Conservation (phyloP, 2,113 vertebrate genomes). For the Tachuris rubrigastra region DNA sequence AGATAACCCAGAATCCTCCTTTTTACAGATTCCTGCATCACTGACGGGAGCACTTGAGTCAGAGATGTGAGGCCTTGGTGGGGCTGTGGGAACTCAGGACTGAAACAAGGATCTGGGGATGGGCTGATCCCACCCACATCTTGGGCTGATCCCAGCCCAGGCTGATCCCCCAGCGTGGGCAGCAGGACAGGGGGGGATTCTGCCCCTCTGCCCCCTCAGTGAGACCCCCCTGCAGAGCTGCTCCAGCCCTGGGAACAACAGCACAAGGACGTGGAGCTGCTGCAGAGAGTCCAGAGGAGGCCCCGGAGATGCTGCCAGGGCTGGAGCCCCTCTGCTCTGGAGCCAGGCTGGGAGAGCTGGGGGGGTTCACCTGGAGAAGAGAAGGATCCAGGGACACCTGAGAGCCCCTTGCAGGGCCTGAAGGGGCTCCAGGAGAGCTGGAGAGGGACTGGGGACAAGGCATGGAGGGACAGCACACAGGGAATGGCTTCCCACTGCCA, state of each 20-base stretch:
- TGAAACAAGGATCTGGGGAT: background rate
- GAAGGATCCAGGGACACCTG: background rate
- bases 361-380: background rate
- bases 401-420: background rate
- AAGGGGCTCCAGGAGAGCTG: background rate
- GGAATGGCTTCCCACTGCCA: background rate
- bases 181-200: background rate
- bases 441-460: background rate
- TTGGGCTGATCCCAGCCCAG: background rate
- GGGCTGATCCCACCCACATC: background rate
- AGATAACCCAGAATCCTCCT: background rate
- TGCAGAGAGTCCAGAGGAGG: background rate
- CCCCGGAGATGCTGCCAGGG: background rate
- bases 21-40: background rate
- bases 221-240: background rate
- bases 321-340: background rate
- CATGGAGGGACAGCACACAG: background rate
- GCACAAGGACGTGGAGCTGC: background rate
- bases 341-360: background rate
- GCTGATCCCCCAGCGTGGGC: background rate
- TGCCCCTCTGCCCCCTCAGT: background rate
- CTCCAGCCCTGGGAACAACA: background rate
- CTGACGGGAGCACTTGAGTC: background rate
- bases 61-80: fast-evolving
- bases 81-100: background rate